Evolutionary conservation across 2,888 invertebrate species (phyloP).

Genomic region (Theodoxus fluviatilis): DNA sequence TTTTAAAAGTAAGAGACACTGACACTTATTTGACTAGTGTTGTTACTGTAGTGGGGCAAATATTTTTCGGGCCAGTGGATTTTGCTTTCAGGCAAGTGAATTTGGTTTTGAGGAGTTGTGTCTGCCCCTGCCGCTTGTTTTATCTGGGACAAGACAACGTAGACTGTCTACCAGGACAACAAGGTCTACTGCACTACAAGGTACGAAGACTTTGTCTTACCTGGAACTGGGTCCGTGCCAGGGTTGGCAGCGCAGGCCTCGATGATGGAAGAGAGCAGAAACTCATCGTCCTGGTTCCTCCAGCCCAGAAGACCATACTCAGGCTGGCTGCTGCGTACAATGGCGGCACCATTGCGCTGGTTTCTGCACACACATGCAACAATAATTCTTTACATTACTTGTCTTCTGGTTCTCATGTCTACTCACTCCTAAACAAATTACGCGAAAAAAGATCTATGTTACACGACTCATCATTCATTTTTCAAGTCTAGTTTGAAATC

Average conservation of each 20-base stretch:
- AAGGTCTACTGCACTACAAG: too few species aligned
- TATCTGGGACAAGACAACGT: too few species aligned
- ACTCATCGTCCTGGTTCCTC: constrained; percentile 89
- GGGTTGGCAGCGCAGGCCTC: constrained; percentile 49
- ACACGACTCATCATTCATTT: not conserved
- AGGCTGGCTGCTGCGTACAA: constrained; percentile 93
- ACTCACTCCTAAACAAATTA: not conserved
- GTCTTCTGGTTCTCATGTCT: not conserved
- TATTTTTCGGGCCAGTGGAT: too few species aligned
- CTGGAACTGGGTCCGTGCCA: constrained; percentile 38
- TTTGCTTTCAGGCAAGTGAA: too few species aligned
- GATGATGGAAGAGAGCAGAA: constrained; percentile 73
- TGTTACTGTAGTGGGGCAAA: too few species aligned
- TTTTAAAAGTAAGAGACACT: too few species aligned
- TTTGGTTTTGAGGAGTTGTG: too few species aligned
- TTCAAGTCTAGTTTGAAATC: not conserved
- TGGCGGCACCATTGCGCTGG: constrained; percentile 86
- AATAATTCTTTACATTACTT: not conserved
- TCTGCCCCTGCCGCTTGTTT: too few species aligned
- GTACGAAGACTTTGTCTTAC: too few species aligned
- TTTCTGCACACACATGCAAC: constrained; percentile 69
- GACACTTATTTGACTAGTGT: too few species aligned
- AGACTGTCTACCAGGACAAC: too few species aligned
- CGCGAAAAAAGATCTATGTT: not conserved
- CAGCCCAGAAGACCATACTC: constrained; percentile 95